Percentiles rank a stretch among this genome's conserved stretches.
Conservation (phyloP, 2,113 vertebrate species). For the Aviceda subcristata region DNA sequence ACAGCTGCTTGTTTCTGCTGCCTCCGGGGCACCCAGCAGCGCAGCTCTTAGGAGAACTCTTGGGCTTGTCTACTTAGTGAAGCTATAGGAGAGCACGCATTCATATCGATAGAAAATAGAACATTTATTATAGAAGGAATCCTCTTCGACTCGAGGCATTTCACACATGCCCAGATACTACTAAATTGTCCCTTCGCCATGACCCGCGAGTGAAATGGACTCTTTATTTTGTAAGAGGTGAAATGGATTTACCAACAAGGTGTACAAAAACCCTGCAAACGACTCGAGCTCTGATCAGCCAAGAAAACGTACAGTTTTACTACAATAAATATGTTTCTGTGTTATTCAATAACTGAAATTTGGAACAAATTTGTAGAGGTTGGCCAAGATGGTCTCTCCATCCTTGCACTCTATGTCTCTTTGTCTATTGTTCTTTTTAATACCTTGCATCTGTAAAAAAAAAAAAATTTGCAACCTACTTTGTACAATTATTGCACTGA, state of each 20-base stretch:
- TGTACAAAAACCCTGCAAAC: not conserved
- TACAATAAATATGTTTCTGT: not conserved
- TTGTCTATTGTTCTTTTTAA: constrained; percentile 44
- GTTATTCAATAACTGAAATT: constrained; percentile 25
- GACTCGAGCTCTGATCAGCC: not conserved
- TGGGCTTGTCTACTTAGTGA: not conserved
- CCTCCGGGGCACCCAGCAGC: not conserved
- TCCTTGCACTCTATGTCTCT: not conserved
- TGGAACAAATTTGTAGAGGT: not conserved
- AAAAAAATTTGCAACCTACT: not conserved
- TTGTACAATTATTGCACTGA: constrained; percentile 28
- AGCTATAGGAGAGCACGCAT: accelerated
- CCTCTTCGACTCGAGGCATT: not conserved
- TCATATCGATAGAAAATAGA: not conserved
- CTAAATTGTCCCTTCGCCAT: not conserved
- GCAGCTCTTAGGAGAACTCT: not conserved
- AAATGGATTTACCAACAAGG: not conserved
- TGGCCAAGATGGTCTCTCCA: not conserved
- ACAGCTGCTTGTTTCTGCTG: not conserved
- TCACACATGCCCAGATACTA: not conserved
- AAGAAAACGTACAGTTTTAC: not conserved
- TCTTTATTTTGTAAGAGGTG: not conserved
- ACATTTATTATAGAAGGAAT: not conserved
- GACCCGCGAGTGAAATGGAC: not conserved
- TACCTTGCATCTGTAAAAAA: not conserved